Conservation (phyloP, 2,797 vertebrate genomes). For the Hypotaenidia philippensis region DNA sequence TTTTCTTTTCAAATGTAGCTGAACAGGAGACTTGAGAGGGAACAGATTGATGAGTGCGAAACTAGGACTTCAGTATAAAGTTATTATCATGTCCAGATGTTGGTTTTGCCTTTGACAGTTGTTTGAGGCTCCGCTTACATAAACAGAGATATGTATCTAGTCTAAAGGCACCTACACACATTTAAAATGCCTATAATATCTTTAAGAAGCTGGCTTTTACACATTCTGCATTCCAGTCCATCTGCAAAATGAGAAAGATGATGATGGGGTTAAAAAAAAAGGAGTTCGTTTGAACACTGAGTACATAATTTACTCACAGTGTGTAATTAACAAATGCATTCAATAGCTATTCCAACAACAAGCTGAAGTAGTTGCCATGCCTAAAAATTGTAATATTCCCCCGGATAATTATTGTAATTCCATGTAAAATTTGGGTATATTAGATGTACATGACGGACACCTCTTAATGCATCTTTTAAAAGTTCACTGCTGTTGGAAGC, state of each 20-base stretch:
- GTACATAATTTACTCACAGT: neutral
- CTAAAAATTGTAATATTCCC: neutral
- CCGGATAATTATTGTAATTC: neutral
- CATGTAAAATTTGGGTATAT: neutral
- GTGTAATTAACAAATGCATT: neutral
- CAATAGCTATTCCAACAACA: neutral
- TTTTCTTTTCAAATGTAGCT: conserved; percentile 52
- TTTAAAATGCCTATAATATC: neutral
- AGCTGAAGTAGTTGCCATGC: neutral
- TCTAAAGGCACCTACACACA: neutral
- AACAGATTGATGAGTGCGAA: conserved; percentile 1
- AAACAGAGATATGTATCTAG: neutral
- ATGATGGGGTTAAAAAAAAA: neutral
- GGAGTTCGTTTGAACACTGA: neutral
- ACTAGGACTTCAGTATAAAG: neutral
- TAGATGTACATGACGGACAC: neutral
- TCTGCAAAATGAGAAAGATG: neutral
- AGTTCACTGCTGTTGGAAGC: neutral
- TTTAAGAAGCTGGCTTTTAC: neutral
- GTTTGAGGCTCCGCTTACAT: neutral
- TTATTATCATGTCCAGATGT: conserved; percentile 18
- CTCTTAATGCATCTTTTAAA: neutral
- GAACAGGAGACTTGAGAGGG: conserved; percentile 1
- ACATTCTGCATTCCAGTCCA: neutral
- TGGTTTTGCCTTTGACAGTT: neutral